Percentiles rank a stretch among this genome's conserved stretches.
These are phyloP conservation scores for Lasioglossum zephyrum DNA, from an alignment of 2,888 invertebrate species.

Conservation along the genomic window DNA sequence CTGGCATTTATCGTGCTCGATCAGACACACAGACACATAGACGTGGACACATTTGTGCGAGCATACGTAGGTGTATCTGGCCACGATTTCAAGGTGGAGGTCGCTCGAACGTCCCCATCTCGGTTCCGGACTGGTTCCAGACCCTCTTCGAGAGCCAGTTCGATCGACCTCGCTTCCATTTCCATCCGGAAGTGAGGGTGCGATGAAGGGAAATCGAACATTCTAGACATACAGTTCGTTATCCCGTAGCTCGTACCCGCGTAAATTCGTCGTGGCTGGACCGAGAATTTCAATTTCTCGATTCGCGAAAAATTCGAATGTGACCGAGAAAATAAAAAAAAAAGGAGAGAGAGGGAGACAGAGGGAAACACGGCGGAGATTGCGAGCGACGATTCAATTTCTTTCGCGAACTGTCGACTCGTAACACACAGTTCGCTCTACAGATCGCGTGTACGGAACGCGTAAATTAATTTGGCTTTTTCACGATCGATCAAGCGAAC, in stretches of 20 bases:
- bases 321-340: neutral
- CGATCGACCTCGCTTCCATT: conserved; percentile 75
- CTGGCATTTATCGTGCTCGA: conserved; percentile 56
- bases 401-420: conserved; percentile 22
- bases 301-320: conserved; percentile 42
- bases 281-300: conserved; percentile 59
- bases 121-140: conserved; percentile 68
- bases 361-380: conserved; percentile 23
- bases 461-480: conserved; percentile 7
- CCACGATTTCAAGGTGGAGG: conserved; percentile 72
- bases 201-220: conserved; percentile 75
- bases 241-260: conserved; percentile 52
- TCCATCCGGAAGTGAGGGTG: conserved; percentile 73
- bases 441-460: neutral
- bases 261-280: conserved; percentile 50
- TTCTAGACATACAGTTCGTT: conserved; percentile 67
- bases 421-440: conserved; percentile 1
- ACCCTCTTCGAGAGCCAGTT: conserved; percentile 63
- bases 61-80: conserved; percentile 27
- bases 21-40: conserved; percentile 34
- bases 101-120: conserved; percentile 57
- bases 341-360: neutral
- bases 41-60: neutral
- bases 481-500: neutral
- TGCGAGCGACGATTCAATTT: conserved; percentile 40